Base-by-base conservation (phyloP, 2,113 vertebrate species). In the Mus spicilegus region DNA sequence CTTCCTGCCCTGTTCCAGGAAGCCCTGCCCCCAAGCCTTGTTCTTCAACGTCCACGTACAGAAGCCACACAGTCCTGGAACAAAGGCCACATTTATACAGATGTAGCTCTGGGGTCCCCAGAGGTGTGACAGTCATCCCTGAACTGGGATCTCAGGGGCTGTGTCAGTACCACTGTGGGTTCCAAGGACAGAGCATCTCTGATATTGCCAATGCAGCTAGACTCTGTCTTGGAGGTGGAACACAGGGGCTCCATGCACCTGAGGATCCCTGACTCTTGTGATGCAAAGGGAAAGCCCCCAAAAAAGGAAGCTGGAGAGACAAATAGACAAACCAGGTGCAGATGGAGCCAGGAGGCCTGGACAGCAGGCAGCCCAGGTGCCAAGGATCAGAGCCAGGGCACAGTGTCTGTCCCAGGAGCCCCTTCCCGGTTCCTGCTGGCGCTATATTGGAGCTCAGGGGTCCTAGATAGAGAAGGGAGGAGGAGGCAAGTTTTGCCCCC, bases 231-330 rank as follows among this genome's bases (percentile, higher is more conserved):
- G 20, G 22, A 54, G 69, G 56, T 42, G 12, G 12, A 65, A 42
- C 51, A 14, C 39, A 0, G 56, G 84, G 54, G 0, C 51, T 8
- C 5, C 7, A 0, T 26, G 39, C 92, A 7, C 70, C 67, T 14
- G 69, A 70, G 75, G 63, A 89, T 76, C 22, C 24, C 73, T 5
- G 77, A 73, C 17, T 22, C 49, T 1, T 6, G 90, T 91, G 96
- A 86, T 42, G 87, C 93, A 94, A 91, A 90, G 51, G 33, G 88
- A 81, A 76, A 22, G 86, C 49, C 22, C 1, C 5, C 7, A 67
- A 91, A 93, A 73, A 96, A 94, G 93, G 95, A 46, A 95, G 67
- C 49, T 63, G 5, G 4, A 73, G 72, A 46, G 86, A 33, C 61
- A 13, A 11, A 42, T 5, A 46, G 82, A 33, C 61, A 13, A 11